phyloP scores from a whole-genome alignment of 2,113 vertebrate genomes.

The Chionomys nivalis region DNA sequence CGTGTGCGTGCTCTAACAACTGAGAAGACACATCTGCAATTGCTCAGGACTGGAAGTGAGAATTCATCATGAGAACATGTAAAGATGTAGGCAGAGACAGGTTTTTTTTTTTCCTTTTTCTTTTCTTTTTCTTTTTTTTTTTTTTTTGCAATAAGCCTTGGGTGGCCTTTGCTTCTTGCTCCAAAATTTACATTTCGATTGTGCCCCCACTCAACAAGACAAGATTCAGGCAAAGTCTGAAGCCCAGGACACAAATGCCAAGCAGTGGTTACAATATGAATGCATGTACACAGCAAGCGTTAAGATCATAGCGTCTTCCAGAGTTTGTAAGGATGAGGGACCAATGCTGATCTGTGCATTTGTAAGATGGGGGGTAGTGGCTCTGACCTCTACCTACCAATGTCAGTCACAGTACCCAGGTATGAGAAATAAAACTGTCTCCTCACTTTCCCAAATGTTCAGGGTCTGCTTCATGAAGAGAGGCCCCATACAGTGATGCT shows the following conservation, averaged over 20 bases:
- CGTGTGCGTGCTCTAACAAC: background rate
- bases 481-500: background rate
- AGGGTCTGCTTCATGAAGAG: background rate
- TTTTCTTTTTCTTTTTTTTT: background rate
- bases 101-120: background rate
- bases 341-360: background rate
- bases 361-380: too few species aligned
- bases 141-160: background rate
- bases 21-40: background rate
- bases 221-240: background rate
- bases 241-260: background rate
- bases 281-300: too few species aligned
- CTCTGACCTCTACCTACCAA: background rate
- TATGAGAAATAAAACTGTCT: background rate
- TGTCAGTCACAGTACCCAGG: too few species aligned
- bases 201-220: background rate
- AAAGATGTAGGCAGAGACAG: background rate
- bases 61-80: background rate
- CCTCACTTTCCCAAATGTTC: background rate
- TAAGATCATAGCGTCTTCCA: fast-evolving
- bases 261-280: fast-evolving
- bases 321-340: background rate
- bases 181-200: background rate
- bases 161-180: background rate
- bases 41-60: background rate